Evolutionary conservation across 2,113 vertebrate genomes (phyloP).

Genomic region (Empidonax alnorum): DNA sequence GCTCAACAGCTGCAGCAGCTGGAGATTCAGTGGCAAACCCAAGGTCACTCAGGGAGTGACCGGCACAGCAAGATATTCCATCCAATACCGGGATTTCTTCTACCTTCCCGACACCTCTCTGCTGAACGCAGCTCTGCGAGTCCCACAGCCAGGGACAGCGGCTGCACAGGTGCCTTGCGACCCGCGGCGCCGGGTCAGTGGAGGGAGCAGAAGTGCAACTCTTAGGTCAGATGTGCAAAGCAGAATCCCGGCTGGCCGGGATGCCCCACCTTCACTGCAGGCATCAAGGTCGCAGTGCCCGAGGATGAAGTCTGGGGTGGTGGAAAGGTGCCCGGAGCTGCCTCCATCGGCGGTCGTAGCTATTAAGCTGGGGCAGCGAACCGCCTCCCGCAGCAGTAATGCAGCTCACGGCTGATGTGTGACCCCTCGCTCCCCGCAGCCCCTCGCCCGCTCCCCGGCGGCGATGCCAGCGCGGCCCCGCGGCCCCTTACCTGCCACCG

Average conservation of each 20-base stretch:
- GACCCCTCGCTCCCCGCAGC: neutral
- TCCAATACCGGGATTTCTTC: neutral
- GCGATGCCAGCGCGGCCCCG: neutral
- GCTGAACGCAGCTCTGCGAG: neutral
- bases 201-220: neutral
- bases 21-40: neutral
- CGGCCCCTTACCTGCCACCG: conserved; percentile 66
- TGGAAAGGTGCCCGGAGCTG: neutral
- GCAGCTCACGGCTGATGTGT: neutral
- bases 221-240: neutral
- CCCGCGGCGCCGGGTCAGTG: neutral
- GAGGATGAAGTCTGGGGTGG: neutral
- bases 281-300: neutral
- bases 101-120: neutral
- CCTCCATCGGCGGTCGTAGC: neutral
- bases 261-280: neutral
- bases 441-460: neutral
- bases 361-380: neutral
- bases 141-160: neutral
- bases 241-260: neutral
- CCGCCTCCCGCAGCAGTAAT: neutral
- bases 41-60: conserved; percentile 22
- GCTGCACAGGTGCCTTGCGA: neutral
- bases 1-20: neutral
- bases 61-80: neutral